Evolutionary conservation across 2,888 invertebrate species (phyloP), one percentile per base, ranked within the genome.

Genomic region (Brachynemurus nebulosus): DNA sequence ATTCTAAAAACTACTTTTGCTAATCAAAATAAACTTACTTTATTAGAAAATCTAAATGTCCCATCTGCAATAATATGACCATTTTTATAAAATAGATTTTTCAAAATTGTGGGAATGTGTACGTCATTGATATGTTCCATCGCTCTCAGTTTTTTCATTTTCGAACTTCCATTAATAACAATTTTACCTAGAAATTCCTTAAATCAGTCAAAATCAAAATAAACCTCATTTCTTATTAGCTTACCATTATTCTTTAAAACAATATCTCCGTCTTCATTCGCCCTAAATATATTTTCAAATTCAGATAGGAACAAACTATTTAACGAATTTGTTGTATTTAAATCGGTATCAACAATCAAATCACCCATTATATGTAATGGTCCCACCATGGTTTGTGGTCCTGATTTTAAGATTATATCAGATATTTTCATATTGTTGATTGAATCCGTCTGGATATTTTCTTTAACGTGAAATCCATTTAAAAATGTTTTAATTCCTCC

Each of bases 361-460:
- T 63, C 51, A 18, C 64, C 64, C 5, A 53, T 40, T 39, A 66
- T 57, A 30, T 52, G 45, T 4, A 65, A 17, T 18, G 58, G 54
- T 12, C 60, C 57, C n/a, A 33, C 20, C n/a, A 65, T 51, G 20
- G 47, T 44, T 52, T 66, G 64, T n/a, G 52, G 43, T 11, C 55
- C 59, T 39, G 56, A 52, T 47, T 62, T 66, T 1, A 62, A 64
- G 16, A 71, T 59, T 38, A 73, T 57, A 40, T 59, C 51, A 6
- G 55, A 51, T 8, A 68, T 51, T 11, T 55, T 53, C 2, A 68
- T 52, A 5, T 30, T 57, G 48, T 71, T 71, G 0, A 70, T 46
- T 12, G 58, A 58, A 14, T 59, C 49, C 1, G 64, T 51, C 40
- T 60, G 55, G 2, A 68, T 52, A 4, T 62, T 50, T 2, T 50